These are phyloP conservation scores for Caenorhabditis inopinata DNA, from an alignment of 1,140 invertebrate species.

Conservation along the genomic window DNA sequence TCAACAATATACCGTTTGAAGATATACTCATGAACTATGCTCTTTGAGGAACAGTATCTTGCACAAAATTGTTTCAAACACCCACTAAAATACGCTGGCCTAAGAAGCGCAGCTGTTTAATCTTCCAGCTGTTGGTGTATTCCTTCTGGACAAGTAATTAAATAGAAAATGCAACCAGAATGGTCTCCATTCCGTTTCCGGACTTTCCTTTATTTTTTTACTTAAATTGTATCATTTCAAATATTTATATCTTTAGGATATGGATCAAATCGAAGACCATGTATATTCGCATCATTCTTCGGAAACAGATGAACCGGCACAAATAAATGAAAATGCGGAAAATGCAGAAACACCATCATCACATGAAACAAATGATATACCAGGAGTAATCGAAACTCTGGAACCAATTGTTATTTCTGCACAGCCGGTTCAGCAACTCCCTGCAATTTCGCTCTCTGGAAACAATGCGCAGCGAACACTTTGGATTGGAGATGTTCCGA, in stretches of 20 bases:
- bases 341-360: not conserved
- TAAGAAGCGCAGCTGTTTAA: not conserved
- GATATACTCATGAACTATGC: too few species aligned
- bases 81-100: not conserved
- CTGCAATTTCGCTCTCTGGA: not conserved
- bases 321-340: not conserved
- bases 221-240: not conserved
- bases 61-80: not conserved
- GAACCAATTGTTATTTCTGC: not conserved
- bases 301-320: not conserved
- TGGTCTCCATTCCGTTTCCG: too few species aligned
- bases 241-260: not conserved
- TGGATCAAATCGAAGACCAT: not conserved
- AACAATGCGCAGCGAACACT: slow-evolving; percentile 51
- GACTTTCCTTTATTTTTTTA: not conserved
- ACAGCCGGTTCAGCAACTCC: not conserved
- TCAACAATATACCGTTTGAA: too few species aligned
- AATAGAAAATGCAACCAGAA: not conserved
- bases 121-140: not conserved
- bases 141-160: not conserved
- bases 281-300: not conserved
- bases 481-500: slow-evolving; percentile 62
- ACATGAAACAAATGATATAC: too few species aligned
- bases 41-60: too few species aligned
- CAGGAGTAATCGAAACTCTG: not conserved